Evolutionary conservation across 2,113 vertebrate species (phyloP).

Genomic region (Tupaia tana): DNA sequence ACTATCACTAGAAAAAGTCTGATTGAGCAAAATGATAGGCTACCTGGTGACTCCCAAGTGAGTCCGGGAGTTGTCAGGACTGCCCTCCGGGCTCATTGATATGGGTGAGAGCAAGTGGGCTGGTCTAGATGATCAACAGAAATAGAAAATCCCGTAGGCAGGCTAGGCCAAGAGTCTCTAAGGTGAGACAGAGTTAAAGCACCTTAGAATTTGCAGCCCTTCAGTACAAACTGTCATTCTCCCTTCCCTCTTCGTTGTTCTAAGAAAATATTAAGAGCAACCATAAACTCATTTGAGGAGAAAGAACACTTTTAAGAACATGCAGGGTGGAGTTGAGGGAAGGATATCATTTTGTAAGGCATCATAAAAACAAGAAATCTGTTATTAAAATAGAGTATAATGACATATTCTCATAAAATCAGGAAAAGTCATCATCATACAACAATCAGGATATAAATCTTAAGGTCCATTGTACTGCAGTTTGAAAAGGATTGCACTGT

Average conservation of each 20-base stretch:
- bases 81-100: neutral
- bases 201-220: neutral
- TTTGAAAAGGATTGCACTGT: neutral
- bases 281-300: neutral
- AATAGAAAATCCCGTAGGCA: neutral
- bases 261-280: conserved; percentile 24
- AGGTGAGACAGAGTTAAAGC: neutral
- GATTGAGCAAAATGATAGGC: neutral
- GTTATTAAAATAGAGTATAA: neutral
- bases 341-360: neutral
- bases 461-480: neutral
- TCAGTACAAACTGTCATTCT: neutral
- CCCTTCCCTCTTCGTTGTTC: neutral
- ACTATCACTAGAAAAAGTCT: neutral
- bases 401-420: neutral
- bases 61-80: neutral
- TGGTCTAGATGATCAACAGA: neutral
- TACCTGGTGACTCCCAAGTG: neutral
- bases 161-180: neutral
- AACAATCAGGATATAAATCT: neutral
- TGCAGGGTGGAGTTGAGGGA: too few relatives aligned
- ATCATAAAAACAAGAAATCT: neutral
- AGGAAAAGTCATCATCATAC: neutral
- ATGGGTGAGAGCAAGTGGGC: neutral
- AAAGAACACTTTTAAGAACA: neutral